A percentile compares a stretch with the other conserved stretches of the same genome.
Conservation (phyloP, 1,140 invertebrate species). For the Drosophila saltans region DNA sequence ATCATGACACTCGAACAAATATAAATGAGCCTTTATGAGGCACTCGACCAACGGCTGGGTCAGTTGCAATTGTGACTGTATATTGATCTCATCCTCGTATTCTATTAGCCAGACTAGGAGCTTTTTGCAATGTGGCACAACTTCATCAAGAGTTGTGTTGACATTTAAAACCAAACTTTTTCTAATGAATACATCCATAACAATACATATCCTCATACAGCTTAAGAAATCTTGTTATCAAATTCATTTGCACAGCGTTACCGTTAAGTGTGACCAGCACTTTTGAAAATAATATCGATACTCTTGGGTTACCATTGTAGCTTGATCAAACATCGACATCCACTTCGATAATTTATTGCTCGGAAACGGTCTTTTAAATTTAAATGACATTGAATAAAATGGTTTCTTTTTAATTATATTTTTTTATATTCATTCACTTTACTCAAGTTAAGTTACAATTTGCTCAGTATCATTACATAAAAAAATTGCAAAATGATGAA, state of each 20-base stretch:
- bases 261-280: too few relatives aligned
- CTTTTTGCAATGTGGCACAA: conserved; percentile 40
- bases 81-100: conserved; percentile 48
- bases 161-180: conserved; percentile 43
- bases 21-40: conserved; percentile 59
- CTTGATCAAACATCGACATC: not conserved
- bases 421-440: conserved; percentile 45
- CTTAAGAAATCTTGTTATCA: not conserved
- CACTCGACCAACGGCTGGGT: conserved; percentile 48
- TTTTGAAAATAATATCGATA: too few relatives aligned
- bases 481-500: conserved; percentile 28
- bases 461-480: conserved; percentile 35
- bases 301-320: too few relatives aligned
- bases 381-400: not conserved
- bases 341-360: not conserved
- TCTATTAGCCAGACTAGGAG: conserved; percentile 50
- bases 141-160: conserved; percentile 47
- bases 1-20: conserved; percentile 53
- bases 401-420: conserved; percentile 8
- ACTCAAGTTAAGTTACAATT: conserved; percentile 47
- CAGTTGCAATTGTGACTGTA: conserved; percentile 31
- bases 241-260: not conserved
- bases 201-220: not conserved
- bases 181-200: conserved; percentile 57
- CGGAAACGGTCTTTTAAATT: not conserved